A percentile compares a stretch with the other conserved stretches of the same genome.
Evolutionary conservation across 92 coral and sea anemone genomes (phyloP).

Genomic region (Epizoanthus rinbou): DNA sequence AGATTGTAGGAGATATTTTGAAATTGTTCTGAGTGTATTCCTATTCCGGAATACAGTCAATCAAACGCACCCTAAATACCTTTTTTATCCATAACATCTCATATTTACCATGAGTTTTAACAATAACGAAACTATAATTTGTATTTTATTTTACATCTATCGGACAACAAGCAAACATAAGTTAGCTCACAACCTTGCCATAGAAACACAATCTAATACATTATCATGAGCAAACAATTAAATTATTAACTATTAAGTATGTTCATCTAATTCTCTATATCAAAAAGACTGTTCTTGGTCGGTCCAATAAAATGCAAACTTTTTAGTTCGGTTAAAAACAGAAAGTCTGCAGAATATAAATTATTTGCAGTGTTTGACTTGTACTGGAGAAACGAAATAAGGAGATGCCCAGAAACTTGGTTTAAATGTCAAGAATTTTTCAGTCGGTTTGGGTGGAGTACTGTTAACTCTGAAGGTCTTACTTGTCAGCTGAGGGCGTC

Average conservation of each 20-base stretch:
- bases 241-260: neutral
- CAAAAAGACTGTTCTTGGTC: neutral
- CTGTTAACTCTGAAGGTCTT: neutral
- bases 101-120: too few relatives aligned
- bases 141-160: too few relatives aligned
- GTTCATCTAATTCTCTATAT: neutral
- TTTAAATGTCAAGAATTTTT: neutral
- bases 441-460: neutral
- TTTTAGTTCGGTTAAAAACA: neutral
- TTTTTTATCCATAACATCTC: too few relatives aligned
- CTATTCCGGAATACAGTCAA: too few relatives aligned
- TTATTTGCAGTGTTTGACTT: neutral
- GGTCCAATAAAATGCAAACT: neutral
- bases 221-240: neutral
- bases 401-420: neutral
- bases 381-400: neutral
- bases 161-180: too few relatives aligned
- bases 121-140: too few relatives aligned
- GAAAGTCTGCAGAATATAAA: neutral
- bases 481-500: conserved; percentile 48
- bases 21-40: too few relatives aligned
- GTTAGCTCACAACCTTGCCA: too few relatives aligned
- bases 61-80: too few relatives aligned
- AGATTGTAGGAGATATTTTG: too few relatives aligned
- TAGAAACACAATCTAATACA: too few relatives aligned